These are phyloP conservation scores for Sarcophaga subvicina DNA, from an alignment of 2,888 invertebrate genomes.

Conservation along the genomic window DNA sequence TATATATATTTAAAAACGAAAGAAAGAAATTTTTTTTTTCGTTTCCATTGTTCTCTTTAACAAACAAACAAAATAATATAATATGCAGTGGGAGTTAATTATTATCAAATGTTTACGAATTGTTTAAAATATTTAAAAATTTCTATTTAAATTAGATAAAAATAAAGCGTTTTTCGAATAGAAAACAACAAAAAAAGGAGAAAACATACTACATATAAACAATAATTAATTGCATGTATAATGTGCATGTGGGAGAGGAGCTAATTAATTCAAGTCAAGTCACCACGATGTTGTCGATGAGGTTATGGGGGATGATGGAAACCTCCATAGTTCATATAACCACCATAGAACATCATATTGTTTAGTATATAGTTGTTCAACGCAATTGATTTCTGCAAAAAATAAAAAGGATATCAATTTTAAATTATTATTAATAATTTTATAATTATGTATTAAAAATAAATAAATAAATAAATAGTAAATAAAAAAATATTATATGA, in stretches of 20 bases:
- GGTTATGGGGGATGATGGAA: slow-evolving; percentile 42
- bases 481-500: not conserved
- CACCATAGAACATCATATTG: slow-evolving; percentile 66
- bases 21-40: not conserved
- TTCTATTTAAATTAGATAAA: not conserved
- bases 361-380: slow-evolving; percentile 72
- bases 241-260: not conserved
- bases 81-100: not conserved
- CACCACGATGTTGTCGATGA: slow-evolving; percentile 40
- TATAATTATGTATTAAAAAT: not conserved
- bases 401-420: slow-evolving; percentile 4
- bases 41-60: not conserved
- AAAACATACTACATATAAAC: not conserved
- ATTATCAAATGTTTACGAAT: not conserved
- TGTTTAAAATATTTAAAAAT: not conserved
- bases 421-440: not conserved
- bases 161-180: not conserved
- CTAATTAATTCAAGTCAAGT: slow-evolving; percentile 47
- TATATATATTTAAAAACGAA: slow-evolving; percentile 29
- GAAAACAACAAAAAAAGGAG: not conserved
- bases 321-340: slow-evolving; percentile 61
- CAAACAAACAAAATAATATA: slow-evolving; percentile 6
- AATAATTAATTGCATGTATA: not conserved
- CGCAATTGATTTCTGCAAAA: slow-evolving; percentile 79
- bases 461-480: not conserved